These are phyloP conservation scores for Drosophila infuscata DNA, from an alignment of 2,888 invertebrate genomes.

Conservation along the genomic window DNA sequence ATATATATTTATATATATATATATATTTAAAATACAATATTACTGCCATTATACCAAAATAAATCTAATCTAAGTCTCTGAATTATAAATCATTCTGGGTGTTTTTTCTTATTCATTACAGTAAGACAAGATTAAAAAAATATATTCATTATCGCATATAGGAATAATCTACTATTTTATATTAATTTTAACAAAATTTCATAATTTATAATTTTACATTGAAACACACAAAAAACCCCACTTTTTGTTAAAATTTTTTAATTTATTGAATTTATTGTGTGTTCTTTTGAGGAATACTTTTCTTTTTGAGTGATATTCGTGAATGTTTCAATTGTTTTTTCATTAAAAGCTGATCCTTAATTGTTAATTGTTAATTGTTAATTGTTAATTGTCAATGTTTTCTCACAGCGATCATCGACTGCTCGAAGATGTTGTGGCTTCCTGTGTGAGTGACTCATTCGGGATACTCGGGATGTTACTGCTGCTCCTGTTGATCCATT, in stretches of 20 bases:
- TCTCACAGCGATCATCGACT: not conserved
- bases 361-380: too few relatives aligned
- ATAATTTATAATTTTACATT: too few relatives aligned
- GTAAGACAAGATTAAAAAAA: not conserved
- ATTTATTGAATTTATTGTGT: not conserved
- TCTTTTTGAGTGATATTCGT: not conserved
- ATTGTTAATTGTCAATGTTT: not conserved
- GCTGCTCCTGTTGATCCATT: constrained; percentile 17
- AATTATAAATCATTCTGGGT: not conserved
- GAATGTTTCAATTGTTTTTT: not conserved
- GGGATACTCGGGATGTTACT: constrained; percentile 16
- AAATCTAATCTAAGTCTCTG: not conserved
- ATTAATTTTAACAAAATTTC: too few relatives aligned
- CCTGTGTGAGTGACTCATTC: constrained; percentile 40
- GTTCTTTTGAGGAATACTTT: too few relatives aligned
- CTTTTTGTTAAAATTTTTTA: not conserved
- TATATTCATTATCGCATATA: not conserved
- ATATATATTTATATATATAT: too few relatives aligned
- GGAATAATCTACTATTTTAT: not conserved
- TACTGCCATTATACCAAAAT: not conserved
- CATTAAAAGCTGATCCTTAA: not conserved
- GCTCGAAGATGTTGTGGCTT: constrained; percentile 8
- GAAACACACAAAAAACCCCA: too few relatives aligned
- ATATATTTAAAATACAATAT: not conserved
- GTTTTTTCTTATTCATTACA: not conserved